Evolutionary conservation across 2,797 vertebrate genomes (phyloP), one percentile per base, ranked within the genome.

Genomic region (Oreonectes daqikongensis): DNA sequence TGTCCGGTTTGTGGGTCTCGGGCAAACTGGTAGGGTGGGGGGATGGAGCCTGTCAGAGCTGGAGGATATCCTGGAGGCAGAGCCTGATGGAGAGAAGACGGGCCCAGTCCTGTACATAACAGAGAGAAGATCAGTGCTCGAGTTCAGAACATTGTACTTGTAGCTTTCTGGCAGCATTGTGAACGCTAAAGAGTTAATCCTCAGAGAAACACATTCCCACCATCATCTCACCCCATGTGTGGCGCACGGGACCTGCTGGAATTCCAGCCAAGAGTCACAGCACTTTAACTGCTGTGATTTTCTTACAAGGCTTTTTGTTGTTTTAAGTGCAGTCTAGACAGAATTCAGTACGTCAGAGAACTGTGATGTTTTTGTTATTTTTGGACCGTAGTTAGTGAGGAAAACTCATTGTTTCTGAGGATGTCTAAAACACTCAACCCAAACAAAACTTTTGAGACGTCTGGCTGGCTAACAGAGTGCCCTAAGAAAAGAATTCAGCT

Each of bases 1-100:
- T 99, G 97, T 74, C 97, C 97, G 0, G 96, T 96, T 87, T 98
- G 97, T 0, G 98, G 95, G 85, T 99, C 98, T 82, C 96, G 92
- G 79, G 95, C 95, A 84, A 99, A 96, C 92, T 98, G 97, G 92
- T 97, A 99, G 12, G 95, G 89, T 0, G 96, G 93, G 0, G 96
- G 94, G 59, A 99, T 92, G 38, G 97, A 95, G 83, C 95, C 93
- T 22, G 91, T 93, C 86, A 98, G 89, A 65, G 95, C 87, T 0
- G 95, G 91, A 0, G 95, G 94, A 81, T 98, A 98, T 10, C 95
- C 94, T 2, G 95, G 94, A 14, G 95, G 90, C 87, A 99, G 93
- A 53, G 94, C 93, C 87, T 98, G 97, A 89, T 98, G 97, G 77
- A 99, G 88, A 12, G 97, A 94, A 0, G 95, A 95, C 40, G 95